phyloP scores from a whole-genome alignment of 2,113 vertebrate genomes.

The Chloebia gouldiae region DNA sequence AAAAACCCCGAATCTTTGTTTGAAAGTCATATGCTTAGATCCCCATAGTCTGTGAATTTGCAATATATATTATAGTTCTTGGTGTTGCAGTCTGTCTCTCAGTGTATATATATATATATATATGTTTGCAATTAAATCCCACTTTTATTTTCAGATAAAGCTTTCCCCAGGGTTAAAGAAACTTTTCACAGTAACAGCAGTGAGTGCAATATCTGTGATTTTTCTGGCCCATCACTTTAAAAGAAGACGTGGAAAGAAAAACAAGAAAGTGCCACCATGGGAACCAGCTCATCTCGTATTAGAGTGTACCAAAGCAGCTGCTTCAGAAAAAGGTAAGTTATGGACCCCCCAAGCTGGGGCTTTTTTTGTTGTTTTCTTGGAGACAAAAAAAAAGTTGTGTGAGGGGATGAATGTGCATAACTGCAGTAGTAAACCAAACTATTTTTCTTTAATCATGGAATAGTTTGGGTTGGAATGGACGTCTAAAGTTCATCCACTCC shows the following conservation, averaged over 20 bases:
- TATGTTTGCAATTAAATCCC: neutral
- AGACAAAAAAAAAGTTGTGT: neutral
- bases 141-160: conserved; percentile 75
- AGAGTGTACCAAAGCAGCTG: conserved; percentile 71
- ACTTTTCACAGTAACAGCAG: conserved; percentile 83
- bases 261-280: conserved; percentile 78
- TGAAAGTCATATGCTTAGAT: neutral
- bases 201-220: conserved; percentile 86
- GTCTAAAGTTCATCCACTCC: neutral
- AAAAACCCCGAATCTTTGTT: neutral
- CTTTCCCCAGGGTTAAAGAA: conserved; percentile 86
- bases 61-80: neutral
- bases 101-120: neutral
- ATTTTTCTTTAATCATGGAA: neutral
- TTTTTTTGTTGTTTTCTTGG: neutral
- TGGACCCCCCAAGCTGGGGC: rapidly evolving
- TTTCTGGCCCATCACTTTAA: conserved; percentile 90
- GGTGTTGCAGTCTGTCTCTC: neutral
- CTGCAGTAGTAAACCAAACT: neutral
- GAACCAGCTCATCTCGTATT: conserved; percentile 78
- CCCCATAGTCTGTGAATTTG: neutral
- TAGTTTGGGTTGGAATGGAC: neutral
- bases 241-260: conserved; percentile 86
- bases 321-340: conserved; percentile 80
- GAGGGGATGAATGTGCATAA: neutral